phyloP scores from a whole-genome alignment of 2,113 vertebrate genomes.

The Trichechus manatus region DNA sequence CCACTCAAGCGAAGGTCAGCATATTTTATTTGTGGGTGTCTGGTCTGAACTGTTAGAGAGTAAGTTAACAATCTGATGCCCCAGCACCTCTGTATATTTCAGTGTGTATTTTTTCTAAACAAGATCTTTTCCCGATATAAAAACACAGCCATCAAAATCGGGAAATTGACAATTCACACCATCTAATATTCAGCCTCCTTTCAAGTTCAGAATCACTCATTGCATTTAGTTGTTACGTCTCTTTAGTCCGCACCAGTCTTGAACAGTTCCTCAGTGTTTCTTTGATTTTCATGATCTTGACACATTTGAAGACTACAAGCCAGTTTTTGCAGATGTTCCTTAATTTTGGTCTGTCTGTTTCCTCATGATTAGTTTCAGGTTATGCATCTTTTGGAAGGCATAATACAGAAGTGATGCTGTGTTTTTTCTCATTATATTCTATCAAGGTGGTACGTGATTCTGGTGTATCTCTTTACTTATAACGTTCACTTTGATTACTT shows the following conservation, averaged over 20 bases:
- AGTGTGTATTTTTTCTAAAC: neutral
- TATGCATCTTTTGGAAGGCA: neutral
- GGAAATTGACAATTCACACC: neutral
- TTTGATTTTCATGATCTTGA: constrained; percentile 1
- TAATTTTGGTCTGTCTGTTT: constrained; percentile 34
- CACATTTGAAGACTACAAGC: neutral
- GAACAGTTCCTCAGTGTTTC: neutral
- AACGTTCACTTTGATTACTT: neutral
- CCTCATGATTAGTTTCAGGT: neutral
- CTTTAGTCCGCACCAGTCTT: neutral
- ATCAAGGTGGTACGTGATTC: neutral
- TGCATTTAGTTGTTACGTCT: neutral
- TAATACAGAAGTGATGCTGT: neutral
- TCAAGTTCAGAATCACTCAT: neutral
- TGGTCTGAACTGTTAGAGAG: neutral
- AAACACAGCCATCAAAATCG: neutral
- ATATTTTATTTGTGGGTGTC: neutral
- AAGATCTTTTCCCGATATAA: neutral
- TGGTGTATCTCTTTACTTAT: neutral
- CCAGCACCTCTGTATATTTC: neutral
- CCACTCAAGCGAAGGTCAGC: neutral
- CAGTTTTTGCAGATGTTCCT: neutral
- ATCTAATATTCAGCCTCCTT: neutral
- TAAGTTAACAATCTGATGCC: neutral
- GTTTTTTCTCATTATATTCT: constrained; percentile 8